Evolutionary conservation across 2,888 invertebrate species (phyloP).

Genomic region (Xanthostigma xanthostigma): DNA sequence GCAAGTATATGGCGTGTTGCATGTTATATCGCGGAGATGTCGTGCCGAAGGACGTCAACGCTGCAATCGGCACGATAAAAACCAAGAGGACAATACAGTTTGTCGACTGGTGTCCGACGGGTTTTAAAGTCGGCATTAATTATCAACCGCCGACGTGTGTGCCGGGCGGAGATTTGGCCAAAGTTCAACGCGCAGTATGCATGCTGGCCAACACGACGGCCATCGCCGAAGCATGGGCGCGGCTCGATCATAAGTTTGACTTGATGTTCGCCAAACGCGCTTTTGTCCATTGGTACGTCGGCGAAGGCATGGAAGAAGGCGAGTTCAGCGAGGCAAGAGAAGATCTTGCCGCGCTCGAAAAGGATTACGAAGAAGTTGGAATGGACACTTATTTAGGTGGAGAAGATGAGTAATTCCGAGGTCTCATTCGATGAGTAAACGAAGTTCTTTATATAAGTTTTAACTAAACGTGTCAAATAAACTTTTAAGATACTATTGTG

Average conservation of each 20-base stretch:
- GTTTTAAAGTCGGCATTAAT: conserved; percentile 31
- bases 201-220: conserved; percentile 54
- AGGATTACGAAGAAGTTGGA: conserved; percentile 57
- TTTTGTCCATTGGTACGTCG: conserved; percentile 64
- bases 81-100: conserved; percentile 31
- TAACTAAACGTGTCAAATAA: no score
- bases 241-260: conserved; percentile 52
- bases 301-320: conserved; percentile 66
- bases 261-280: conserved; percentile 53
- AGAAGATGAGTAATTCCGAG: conserved; percentile 11
- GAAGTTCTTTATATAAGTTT: no score
- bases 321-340: conserved; percentile 67
- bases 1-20: conserved; percentile 39
- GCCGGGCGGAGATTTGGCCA: conserved; percentile 37
- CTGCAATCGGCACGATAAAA: conserved; percentile 37
- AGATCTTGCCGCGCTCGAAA: conserved; percentile 52
- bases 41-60: conserved; percentile 32
- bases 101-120: conserved; percentile 28
- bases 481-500: no score
- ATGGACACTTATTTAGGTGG: conserved; percentile 40
- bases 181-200: conserved; percentile 47
- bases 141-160: conserved; percentile 34
- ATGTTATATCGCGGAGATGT: conserved; percentile 29
- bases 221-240: conserved; percentile 51
- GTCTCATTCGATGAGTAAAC: no score